Percentiles rank a stretch among this genome's conserved stretches.
Conservation (phyloP, 2,113 vertebrate species). For the Plotosus lineatus region DNA sequence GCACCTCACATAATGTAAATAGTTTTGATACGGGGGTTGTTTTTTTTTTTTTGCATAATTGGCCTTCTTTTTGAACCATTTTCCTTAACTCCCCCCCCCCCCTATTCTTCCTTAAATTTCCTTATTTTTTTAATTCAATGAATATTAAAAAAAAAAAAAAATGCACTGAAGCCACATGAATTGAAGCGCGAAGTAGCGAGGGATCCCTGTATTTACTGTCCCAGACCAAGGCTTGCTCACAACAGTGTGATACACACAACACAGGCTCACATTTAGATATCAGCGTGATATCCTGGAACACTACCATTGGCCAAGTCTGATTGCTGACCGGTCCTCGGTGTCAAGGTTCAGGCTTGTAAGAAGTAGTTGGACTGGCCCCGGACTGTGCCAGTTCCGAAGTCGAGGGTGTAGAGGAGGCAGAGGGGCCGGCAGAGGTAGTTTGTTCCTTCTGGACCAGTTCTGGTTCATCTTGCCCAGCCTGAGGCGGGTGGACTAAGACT, state of each 20-base stretch:
- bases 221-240: not conserved
- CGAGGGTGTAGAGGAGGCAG: slow-evolving; percentile 52
- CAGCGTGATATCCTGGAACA: not conserved
- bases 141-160: too few relatives aligned
- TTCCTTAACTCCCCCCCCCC: too few relatives aligned
- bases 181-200: too few relatives aligned
- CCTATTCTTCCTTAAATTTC: too few relatives aligned
- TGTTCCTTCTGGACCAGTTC: slow-evolving; percentile 83
- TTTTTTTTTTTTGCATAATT: too few relatives aligned
- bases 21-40: too few relatives aligned
- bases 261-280: slow-evolving; percentile 5
- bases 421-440: slow-evolving; percentile 10
- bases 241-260: not conserved
- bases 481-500: slow-evolving; percentile 88
- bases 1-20: too few relatives aligned
- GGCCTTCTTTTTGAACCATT: too few relatives aligned
- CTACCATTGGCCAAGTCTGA: not conserved
- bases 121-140: too few relatives aligned
- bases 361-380: slow-evolving; percentile 59
- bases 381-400: slow-evolving; percentile 36
- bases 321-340: not conserved
- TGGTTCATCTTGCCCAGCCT: slow-evolving; percentile 86
- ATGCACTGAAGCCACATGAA: too few relatives aligned
- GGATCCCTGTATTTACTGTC: not conserved
- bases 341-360: slow-evolving; percentile 70